Evolutionary conservation across 2,888 invertebrate species (phyloP).

Genomic region (Catocala sponsa): DNA sequence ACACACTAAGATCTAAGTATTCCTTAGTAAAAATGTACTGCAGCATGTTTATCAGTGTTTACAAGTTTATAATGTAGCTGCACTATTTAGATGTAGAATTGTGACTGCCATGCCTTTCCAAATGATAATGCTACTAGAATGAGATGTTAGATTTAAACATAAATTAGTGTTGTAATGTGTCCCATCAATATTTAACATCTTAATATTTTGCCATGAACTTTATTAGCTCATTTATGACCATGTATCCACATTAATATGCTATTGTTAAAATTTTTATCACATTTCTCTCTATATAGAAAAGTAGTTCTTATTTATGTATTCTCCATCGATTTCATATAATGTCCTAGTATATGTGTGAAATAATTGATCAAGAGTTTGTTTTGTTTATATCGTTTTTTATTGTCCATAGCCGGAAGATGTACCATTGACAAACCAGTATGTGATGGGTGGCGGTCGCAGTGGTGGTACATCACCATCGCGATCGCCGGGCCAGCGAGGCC

Average conservation of each 20-base stretch:
- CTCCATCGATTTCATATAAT: neutral
- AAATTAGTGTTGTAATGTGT: conserved; percentile 4
- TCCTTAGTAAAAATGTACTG: conserved; percentile 3
- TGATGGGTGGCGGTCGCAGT: conserved; percentile 71
- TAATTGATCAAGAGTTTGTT: neutral
- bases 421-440: conserved; percentile 76
- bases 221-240: conserved; percentile 2
- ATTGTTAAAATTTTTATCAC: conserved; percentile 4
- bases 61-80: neutral
- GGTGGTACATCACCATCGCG: conserved; percentile 80
- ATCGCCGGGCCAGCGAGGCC: conserved; percentile 76
- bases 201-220: neutral
- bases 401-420: conserved; percentile 82
- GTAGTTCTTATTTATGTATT: neutral
- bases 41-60: conserved; percentile 9
- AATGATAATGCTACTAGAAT: conserved; percentile 10
- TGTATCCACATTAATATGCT: conserved; percentile 8
- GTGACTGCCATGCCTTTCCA: conserved; percentile 20
- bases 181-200: neutral
- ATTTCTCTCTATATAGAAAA: conserved; percentile 2
- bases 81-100: conserved; percentile 30
- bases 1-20: neutral
- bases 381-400: conserved; percentile 37
- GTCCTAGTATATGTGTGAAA: neutral
- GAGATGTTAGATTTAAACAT: conserved; percentile 5